phyloP scores from a whole-genome alignment of 2,888 invertebrate genomes.

The Ornithoptera priamus region DNA sequence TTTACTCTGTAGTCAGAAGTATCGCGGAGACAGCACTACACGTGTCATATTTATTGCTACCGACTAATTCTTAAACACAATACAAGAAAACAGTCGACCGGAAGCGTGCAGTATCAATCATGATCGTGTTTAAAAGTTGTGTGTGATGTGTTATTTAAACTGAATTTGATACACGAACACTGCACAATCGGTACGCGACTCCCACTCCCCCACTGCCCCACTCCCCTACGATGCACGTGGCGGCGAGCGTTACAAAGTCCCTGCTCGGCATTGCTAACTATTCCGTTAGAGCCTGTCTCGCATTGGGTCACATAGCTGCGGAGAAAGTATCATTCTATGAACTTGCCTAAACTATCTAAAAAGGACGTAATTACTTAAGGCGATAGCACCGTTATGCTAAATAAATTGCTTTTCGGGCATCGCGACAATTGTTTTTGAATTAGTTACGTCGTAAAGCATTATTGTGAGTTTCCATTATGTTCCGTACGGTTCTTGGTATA shows the following conservation, averaged over 20 bases:
- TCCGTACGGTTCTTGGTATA: background rate
- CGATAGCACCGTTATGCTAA: conserved; percentile 28
- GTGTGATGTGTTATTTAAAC: background rate
- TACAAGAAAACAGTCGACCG: no score
- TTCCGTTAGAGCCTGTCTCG: conserved; percentile 24
- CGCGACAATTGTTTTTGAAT: conserved; percentile 15
- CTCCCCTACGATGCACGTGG: conserved; percentile 2
- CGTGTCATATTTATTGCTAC: no score
- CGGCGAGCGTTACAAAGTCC: conserved; percentile 9
- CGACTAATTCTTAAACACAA: no score
- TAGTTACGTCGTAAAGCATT: background rate
- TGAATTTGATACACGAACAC: conserved; percentile 1
- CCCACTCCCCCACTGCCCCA: conserved; percentile 1
- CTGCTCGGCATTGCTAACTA: background rate
- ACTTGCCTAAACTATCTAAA: conserved; percentile 28
- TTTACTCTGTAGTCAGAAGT: no score
- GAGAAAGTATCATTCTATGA: conserved; percentile 30
- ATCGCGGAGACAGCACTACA: no score
- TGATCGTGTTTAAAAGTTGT: background rate
- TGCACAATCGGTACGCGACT: background rate
- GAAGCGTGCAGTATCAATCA: no score
- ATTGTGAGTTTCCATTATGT: background rate
- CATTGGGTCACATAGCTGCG: conserved; percentile 26
- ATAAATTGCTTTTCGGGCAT: conserved; percentile 26
- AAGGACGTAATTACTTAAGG: conserved; percentile 29